phyloP scores from a whole-genome alignment of 2,888 invertebrate species.

The Eupithecia dodoneata region DNA sequence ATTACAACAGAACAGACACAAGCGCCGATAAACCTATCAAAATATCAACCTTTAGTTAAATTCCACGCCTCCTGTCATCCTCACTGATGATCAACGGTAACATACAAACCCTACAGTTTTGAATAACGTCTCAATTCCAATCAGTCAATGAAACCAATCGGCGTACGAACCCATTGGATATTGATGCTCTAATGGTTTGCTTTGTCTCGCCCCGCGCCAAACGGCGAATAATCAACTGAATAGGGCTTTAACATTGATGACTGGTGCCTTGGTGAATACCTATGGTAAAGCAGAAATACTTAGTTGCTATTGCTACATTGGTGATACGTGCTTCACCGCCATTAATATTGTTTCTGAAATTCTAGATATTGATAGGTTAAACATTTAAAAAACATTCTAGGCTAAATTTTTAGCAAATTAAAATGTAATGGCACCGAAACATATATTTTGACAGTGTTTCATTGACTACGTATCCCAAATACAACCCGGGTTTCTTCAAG shows the following conservation, averaged over 20 bases:
- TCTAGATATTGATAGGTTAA: too few species aligned
- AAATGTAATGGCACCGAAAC: too few species aligned
- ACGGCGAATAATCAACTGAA: constrained; percentile 61
- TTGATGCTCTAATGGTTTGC: constrained; percentile 64
- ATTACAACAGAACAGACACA: not conserved
- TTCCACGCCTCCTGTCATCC: not conserved
- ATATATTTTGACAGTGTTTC: too few species aligned
- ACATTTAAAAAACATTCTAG: too few species aligned
- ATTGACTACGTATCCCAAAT: too few species aligned
- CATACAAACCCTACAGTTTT: constrained; percentile 2
- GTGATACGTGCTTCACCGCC: too few species aligned
- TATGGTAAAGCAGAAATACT: too few species aligned
- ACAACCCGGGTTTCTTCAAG: too few species aligned
- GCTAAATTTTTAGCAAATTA: too few species aligned
- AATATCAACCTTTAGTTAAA: not conserved
- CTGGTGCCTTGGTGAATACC: constrained; percentile 44
- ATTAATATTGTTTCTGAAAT: too few species aligned
- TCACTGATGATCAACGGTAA: not conserved
- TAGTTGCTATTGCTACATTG: too few species aligned
- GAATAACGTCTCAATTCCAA: constrained; percentile 30
- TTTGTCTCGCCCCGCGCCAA: constrained; percentile 61
- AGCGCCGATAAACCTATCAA: not conserved
- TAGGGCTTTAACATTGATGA: constrained; percentile 56
- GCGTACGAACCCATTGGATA: constrained; percentile 51
- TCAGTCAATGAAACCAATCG: constrained; percentile 44